Base-by-base conservation (phyloP, 2,888 invertebrate genomes). In the Cantharis rufa region DNA sequence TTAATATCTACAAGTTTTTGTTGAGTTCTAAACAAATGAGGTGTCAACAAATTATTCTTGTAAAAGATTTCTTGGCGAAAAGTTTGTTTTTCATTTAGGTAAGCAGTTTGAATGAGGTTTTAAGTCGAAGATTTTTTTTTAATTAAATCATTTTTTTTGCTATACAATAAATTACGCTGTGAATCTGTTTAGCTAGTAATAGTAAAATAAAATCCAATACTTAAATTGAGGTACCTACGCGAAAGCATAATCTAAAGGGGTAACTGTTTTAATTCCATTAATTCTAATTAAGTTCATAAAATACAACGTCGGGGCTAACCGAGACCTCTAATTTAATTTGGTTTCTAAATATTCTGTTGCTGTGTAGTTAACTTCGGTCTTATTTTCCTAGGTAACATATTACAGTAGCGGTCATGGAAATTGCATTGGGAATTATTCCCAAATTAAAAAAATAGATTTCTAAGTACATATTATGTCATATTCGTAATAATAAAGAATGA, bases 271-370 rank as follows among this genome's bases (percentile, higher is more conserved):
- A 73, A 73, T 73, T 69, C 69, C 62, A 73, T 73, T 73, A 73
- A 73, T 69, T 69, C 69, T 48, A 73, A 69, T 69, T 69, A 73
- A 73, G 69, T 62, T 68, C 62, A 69, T 73, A 69, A 73, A 73
- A 68, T 69, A 73, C 73, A 61, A 48, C 73, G 69, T 16, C 69
- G 69, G 48, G 69, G 64, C n/a, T 21, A 66, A 66, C 68, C 73
- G 27, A 69, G 62, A 73, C 69, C 73, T 69, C 73, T 73, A 69
- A 73, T 69, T 73, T 73, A 73, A 73, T 73, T 73, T 73, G 18
- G 69, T 69, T 73, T 61, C 68, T 68, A 66, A 72, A 72, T 48
- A 48, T 48, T 48, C 48, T 5, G 48, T n/a, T 48, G 48, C 48
- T n/a, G 1, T 48, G 48, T 24, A 9, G 24, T 48, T 48, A n/a